Evolutionary conservation across 2,888 invertebrate genomes (phyloP).

Genomic region (Calliphora vomitoria): DNA sequence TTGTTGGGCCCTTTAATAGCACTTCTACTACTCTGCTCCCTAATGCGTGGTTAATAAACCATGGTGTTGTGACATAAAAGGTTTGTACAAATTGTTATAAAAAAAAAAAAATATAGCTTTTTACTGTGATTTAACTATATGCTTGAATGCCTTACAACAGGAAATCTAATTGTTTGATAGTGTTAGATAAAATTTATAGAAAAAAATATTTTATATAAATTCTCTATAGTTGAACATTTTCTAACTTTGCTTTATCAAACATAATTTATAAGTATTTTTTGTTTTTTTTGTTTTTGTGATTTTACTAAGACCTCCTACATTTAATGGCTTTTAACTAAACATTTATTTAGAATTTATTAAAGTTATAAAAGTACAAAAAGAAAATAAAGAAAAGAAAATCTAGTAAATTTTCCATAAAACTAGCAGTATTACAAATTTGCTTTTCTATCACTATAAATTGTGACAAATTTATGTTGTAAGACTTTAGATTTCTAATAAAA

Average conservation of each 20-base stretch:
- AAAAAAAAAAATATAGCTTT: slow-evolving; percentile 33
- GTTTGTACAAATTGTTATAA: neutral
- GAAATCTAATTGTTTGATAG: slow-evolving; percentile 67
- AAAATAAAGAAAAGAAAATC: neutral
- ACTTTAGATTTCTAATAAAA: slow-evolving; percentile 51
- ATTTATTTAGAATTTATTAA: slow-evolving; percentile 56
- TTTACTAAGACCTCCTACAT: slow-evolving; percentile 64
- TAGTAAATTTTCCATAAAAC: slow-evolving; percentile 53
- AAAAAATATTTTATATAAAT: neutral
- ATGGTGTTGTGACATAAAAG: slow-evolving; percentile 45
- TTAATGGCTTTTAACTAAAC: slow-evolving; percentile 38
- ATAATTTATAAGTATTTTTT: neutral
- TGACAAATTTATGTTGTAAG: slow-evolving; percentile 71
- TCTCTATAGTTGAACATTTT: too few species aligned
- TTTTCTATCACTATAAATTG: slow-evolving; percentile 69
- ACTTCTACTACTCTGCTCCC: neutral
- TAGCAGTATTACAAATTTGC: slow-evolving; percentile 17
- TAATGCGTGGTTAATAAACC: slow-evolving; percentile 58
- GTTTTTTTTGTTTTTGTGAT: too few species aligned
- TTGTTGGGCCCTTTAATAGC: neutral
- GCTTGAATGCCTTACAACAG: slow-evolving; percentile 68
- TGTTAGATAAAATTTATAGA: slow-evolving; percentile 57
- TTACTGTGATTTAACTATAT: slow-evolving; percentile 25
- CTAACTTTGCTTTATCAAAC: neutral
- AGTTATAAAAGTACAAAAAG: slow-evolving; percentile 26